Conservation (phyloP, 2,797 vertebrate genomes). For the Falco columbarius region DNA sequence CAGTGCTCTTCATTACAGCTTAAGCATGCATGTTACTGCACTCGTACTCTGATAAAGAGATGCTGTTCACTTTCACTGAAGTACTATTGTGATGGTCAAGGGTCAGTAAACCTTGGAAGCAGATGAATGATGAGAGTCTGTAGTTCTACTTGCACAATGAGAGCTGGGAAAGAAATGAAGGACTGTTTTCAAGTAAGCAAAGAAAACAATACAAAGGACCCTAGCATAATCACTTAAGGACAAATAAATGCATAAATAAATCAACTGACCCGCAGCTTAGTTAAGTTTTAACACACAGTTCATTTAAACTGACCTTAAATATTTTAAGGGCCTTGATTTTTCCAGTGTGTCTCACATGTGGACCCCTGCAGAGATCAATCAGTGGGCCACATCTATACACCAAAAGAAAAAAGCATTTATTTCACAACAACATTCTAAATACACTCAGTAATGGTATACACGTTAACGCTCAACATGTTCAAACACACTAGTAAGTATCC, state of each 20-base stretch:
- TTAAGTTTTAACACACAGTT: not conserved
- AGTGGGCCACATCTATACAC: slow-evolving; percentile 86
- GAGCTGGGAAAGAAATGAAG: not conserved
- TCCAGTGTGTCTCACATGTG: slow-evolving; percentile 94
- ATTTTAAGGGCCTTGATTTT: slow-evolving; percentile 94
- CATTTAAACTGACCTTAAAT: slow-evolving; percentile 84
- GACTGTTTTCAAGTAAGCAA: not conserved
- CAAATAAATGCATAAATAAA: not conserved
- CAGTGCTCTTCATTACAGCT: not conserved
- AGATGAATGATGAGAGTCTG: not conserved
- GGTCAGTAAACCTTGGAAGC: not conserved
- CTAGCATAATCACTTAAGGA: not conserved
- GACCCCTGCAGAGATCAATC: slow-evolving; percentile 94
- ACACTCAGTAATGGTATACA: not conserved
- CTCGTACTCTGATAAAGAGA: not conserved
- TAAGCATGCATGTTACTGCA: not conserved
- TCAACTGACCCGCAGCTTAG: not conserved
- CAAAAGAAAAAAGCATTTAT: not conserved
- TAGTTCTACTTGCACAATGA: not conserved
- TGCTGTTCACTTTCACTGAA: not conserved
- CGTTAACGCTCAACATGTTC: not conserved
- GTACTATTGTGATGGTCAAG: not conserved
- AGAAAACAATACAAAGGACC: not conserved
- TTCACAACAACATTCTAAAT: not conserved
- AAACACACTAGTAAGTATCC: not conserved